Percentiles rank a stretch among this genome's conserved stretches.
Conservation (phyloP, 2,797 vertebrate genomes). For the Ctenopoma multispine region DNA sequence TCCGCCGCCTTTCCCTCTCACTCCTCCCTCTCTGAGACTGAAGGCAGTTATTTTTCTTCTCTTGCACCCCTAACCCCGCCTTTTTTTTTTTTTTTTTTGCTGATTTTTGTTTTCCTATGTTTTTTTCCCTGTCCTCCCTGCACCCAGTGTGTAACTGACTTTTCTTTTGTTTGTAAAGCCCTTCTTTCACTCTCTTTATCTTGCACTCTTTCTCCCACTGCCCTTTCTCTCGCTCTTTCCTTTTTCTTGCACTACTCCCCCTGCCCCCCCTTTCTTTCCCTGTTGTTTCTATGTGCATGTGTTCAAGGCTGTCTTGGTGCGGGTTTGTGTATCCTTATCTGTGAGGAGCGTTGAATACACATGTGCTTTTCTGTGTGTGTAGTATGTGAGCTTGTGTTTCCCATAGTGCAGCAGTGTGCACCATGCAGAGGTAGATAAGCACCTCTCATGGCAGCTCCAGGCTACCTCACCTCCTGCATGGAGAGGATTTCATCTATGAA, state of each 20-base stretch:
- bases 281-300: conserved; percentile 44
- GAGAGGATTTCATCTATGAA: conserved; percentile 61
- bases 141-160: conserved; percentile 67
- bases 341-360: conserved; percentile 24
- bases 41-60: conserved; percentile 31
- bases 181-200: conserved; percentile 64
- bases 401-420: conserved; percentile 37
- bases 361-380: conserved; percentile 35
- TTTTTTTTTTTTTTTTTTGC: conserved; percentile 40
- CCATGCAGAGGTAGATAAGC: conserved; percentile 37
- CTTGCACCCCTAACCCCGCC: not conserved
- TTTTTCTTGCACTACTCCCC: conserved; percentile 55
- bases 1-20: conserved; percentile 35
- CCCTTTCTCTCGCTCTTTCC: conserved; percentile 64
- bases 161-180: conserved; percentile 66
- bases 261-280: conserved; percentile 39
- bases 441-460: conserved; percentile 43
- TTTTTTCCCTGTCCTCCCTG: conserved; percentile 41
- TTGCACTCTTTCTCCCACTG: conserved; percentile 53
- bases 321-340: conserved; percentile 52
- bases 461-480: conserved; percentile 52
- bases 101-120: conserved; percentile 60
- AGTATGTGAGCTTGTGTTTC: conserved; percentile 31
- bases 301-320: conserved; percentile 40
- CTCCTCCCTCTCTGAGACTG: conserved; percentile 57